These are phyloP conservation scores for Erebia ligea DNA, from an alignment of 2,888 invertebrate genomes.

Conservation along the genomic window DNA sequence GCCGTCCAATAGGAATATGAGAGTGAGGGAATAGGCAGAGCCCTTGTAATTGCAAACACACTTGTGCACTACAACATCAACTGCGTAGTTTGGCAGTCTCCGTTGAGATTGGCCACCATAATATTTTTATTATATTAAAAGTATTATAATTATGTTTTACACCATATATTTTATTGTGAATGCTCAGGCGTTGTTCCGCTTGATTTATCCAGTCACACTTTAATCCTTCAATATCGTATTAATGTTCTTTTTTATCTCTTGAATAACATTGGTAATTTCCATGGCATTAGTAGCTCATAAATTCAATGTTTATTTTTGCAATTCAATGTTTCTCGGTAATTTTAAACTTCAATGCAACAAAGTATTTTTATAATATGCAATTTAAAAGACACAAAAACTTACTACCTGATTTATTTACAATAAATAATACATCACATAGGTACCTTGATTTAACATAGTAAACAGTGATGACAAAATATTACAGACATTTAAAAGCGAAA, in stretches of 20 bases:
- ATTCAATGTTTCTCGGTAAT: constrained; percentile 8
- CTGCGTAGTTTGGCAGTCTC: too few species aligned
- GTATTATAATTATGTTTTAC: too few species aligned
- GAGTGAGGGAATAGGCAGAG: too few species aligned
- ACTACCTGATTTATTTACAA: neutral
- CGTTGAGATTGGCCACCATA: too few species aligned
- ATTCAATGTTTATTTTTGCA: neutral
- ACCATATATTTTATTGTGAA: too few species aligned
- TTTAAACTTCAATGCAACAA: neutral
- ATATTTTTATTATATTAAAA: too few species aligned
- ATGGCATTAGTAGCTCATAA: neutral
- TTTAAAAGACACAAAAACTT: neutral
- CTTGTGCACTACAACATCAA: too few species aligned
- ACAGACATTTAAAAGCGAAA: too few species aligned
- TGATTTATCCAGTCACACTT: neutral
- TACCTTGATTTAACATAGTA: neutral
- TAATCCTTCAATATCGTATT: neutral
- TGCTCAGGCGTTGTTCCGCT: too few species aligned
- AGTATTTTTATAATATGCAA: neutral
- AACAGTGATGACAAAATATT: neutral
- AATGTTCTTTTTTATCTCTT: neutral
- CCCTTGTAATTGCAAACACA: too few species aligned
- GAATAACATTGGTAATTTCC: neutral
- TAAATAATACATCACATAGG: neutral
- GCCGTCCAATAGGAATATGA: too few species aligned